Evolutionary conservation across 1,140 invertebrate genomes (phyloP).

Genomic region (Bactericera cockerelli): DNA sequence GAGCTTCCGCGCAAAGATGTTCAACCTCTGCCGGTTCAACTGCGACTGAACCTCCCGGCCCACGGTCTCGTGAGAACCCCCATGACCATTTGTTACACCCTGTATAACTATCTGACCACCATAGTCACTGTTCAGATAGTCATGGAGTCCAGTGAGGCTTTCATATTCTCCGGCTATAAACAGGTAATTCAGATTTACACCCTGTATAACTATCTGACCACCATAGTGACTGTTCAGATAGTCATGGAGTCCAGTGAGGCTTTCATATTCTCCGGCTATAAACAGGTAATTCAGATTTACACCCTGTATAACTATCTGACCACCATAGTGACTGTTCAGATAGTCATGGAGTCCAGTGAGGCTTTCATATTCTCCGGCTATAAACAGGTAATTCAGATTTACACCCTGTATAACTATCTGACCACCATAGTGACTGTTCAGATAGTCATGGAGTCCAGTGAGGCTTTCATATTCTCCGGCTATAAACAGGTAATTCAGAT

Average conservation of each 20-base stretch:
- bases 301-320: not conserved
- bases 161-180: constrained; percentile 8
- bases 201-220: not conserved
- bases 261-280: constrained; percentile 3
- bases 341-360: not conserved
- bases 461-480: not conserved
- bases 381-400: not conserved
- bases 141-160: not conserved
- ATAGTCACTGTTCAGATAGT: not conserved
- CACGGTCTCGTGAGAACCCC: constrained; percentile 1
- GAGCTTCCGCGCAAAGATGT: not conserved
- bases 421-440: not conserved
- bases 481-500: not conserved
- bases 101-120: not conserved
- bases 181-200: not conserved
- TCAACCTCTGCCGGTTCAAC: not conserved
- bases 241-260: not conserved
- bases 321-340: not conserved
- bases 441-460: not conserved
- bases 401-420: not conserved
- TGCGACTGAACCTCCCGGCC: not conserved
- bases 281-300: not conserved
- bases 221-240: not conserved
- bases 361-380: constrained; percentile 2
- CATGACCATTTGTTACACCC: not conserved